Percentiles rank a stretch among this genome's conserved stretches.
phyloP scores from a whole-genome alignment of 2,888 invertebrate genomes.

The Xylota segnis region DNA sequence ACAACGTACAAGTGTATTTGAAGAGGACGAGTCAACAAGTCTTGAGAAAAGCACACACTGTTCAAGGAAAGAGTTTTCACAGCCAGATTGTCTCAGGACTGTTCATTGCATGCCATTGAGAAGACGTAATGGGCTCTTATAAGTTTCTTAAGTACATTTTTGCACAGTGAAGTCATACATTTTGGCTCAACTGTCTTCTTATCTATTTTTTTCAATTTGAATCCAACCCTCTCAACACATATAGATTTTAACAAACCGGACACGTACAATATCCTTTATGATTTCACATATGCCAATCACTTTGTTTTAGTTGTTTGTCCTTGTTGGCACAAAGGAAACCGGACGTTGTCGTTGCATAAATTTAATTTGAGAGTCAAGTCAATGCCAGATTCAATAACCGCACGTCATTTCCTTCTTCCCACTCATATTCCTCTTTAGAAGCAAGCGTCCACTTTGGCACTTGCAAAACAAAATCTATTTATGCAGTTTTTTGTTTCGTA shows the following conservation, averaged over 20 bases:
- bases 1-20: neutral
- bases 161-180: neutral
- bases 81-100: neutral
- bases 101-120: neutral
- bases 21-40: neutral
- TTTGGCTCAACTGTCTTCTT: neutral
- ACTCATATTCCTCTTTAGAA: neutral
- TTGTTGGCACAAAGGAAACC: neutral
- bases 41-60: neutral
- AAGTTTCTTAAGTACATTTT: neutral
- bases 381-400: neutral
- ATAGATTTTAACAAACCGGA: neutral
- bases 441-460: neutral
- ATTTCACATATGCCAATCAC: neutral
- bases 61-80: neutral
- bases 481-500: neutral
- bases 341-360: slow-evolving; percentile 3
- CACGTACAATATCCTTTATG: neutral
- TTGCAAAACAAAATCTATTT: neutral
- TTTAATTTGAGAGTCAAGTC: neutral
- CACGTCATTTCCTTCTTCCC: neutral
- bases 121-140: too few relatives aligned
- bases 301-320: slow-evolving; percentile 8
- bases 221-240: neutral
- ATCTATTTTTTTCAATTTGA: neutral